Evolutionary conservation across 1,140 invertebrate species (phyloP).

Genomic region (Pomacea maculata): DNA sequence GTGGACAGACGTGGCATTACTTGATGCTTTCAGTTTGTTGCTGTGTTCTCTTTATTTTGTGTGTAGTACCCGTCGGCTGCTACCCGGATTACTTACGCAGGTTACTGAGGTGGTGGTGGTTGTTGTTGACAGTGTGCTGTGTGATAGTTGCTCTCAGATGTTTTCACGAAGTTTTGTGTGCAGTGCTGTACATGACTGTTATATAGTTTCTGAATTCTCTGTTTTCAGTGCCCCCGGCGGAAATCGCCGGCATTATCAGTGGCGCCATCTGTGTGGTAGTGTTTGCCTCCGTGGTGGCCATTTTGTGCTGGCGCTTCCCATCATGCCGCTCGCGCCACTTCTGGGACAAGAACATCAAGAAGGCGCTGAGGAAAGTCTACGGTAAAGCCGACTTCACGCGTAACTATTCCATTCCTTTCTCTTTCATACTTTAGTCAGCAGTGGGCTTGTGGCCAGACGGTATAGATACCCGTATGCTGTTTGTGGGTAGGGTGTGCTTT

Average conservation of each 20-base stretch:
- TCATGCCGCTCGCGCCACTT: conserved; percentile 45
- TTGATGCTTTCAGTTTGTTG: neutral
- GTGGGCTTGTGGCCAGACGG: no score
- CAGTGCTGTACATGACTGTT: neutral
- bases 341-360: conserved; percentile 51
- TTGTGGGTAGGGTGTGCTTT: no score
- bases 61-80: no score
- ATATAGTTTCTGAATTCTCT: neutral
- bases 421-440: neutral
- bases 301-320: conserved; percentile 48
- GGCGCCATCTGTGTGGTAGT: conserved; percentile 43
- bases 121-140: neutral
- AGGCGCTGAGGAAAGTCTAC: conserved; percentile 46
- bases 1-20: neutral
- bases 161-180: neutral
- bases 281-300: conserved; percentile 39
- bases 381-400: conserved; percentile 38
- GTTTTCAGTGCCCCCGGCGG: conserved; percentile 45
- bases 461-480: no score
- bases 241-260: conserved; percentile 46
- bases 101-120: neutral
- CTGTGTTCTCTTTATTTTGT: neutral
- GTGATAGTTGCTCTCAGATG: neutral
- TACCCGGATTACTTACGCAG: no score
- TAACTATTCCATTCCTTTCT: conserved; percentile 2